Conservation (phyloP, 2,888 invertebrate species). For the Lamellibrachia satsuma region DNA sequence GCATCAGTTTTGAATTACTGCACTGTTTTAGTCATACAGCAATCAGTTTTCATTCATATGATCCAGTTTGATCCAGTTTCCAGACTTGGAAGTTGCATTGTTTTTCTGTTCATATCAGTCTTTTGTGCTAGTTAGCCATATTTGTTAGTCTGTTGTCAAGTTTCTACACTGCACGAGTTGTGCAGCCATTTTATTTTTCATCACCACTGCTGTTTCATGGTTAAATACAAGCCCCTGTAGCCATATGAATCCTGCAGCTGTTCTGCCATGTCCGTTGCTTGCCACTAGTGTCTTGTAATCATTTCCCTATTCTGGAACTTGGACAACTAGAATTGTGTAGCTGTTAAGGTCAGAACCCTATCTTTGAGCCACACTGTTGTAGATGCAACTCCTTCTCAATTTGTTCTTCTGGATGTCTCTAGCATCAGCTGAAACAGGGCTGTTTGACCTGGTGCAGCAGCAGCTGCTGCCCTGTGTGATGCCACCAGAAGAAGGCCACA, state of each 20-base stretch:
- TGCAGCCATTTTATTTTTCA: background rate
- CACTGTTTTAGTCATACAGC: background rate
- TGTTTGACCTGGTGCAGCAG: slow-evolving; percentile 46
- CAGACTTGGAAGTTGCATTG: background rate
- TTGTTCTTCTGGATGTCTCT: background rate
- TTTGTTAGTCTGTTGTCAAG: background rate
- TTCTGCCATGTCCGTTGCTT: background rate
- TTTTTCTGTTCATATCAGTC: background rate
- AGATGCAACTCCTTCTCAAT: background rate
- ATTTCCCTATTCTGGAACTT: background rate
- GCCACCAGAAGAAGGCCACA: slow-evolving; percentile 92
- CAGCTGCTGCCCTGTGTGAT: slow-evolving; percentile 75
- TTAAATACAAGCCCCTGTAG: background rate
- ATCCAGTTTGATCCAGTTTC: background rate
- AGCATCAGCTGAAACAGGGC: slow-evolving; percentile 32
- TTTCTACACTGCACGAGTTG: background rate
- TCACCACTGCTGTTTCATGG: background rate
- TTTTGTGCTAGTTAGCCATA: background rate
- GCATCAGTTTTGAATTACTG: background rate
- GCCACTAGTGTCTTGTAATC: background rate
- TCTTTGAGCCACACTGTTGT: background rate
- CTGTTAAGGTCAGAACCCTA: background rate
- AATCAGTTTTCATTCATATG: background rate
- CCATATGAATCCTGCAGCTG: background rate
- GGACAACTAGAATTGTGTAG: background rate